Evolutionary conservation across 2,888 invertebrate species (phyloP).

Genomic region (Thera britannica): DNA sequence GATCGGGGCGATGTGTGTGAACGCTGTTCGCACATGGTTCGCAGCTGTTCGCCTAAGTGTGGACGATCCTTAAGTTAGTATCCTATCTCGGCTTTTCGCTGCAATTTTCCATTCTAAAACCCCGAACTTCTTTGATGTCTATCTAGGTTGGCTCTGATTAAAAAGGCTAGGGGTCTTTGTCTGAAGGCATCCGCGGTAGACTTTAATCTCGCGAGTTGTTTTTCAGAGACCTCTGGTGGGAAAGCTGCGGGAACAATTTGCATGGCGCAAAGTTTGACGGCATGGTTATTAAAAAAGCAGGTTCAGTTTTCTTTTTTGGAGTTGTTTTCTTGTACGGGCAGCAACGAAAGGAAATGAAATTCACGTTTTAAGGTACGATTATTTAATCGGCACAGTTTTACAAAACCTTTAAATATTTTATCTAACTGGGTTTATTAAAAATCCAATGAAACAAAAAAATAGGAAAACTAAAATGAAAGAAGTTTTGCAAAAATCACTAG

Average conservation of each 20-base stretch:
- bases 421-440: no score
- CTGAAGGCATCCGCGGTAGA: constrained; percentile 38
- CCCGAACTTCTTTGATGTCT: constrained; percentile 17
- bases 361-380: no score
- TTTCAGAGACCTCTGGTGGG: constrained; percentile 23
- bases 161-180: constrained; percentile 50
- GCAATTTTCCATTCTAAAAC: constrained; percentile 20
- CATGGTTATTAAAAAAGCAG: not conserved
- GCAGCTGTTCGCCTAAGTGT: no score
- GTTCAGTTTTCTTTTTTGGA: not conserved
- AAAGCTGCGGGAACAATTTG: constrained; percentile 30
- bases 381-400: no score
- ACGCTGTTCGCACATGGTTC: no score
- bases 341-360: no score
- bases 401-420: no score
- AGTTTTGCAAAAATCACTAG: no score
- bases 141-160: constrained; percentile 45
- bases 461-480: no score
- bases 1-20: no score
- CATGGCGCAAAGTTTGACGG: constrained; percentile 25
- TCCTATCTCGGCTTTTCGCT: constrained; percentile 1
- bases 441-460: no score
- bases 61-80: not conserved
- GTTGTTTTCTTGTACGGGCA: no score
- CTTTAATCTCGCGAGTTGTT: constrained; percentile 47